phyloP scores from a whole-genome alignment of 2,888 invertebrate genomes.

The Drosophila kuntzei region DNA sequence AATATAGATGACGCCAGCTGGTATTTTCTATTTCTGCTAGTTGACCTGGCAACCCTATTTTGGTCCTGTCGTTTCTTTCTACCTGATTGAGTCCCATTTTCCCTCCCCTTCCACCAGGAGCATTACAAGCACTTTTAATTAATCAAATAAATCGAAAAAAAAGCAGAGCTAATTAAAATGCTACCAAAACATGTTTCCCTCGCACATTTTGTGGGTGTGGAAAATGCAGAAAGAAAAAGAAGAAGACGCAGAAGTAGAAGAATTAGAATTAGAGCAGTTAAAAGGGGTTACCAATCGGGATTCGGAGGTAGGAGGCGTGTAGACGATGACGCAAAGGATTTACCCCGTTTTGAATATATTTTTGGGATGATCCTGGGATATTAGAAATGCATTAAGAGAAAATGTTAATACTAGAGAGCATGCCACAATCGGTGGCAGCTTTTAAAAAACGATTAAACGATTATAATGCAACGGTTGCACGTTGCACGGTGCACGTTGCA shows the following conservation, averaged over 20 bases:
- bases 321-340: slow-evolving; percentile 81
- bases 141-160: slow-evolving; percentile 57
- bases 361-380: slow-evolving; percentile 22
- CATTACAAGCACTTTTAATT: slow-evolving; percentile 76
- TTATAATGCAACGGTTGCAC: slow-evolving; percentile 5
- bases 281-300: slow-evolving; percentile 15
- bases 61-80: slow-evolving; percentile 17
- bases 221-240: slow-evolving; percentile 21
- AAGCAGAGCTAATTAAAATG: slow-evolving; percentile 73
- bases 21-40: not conserved
- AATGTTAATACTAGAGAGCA: slow-evolving; percentile 7
- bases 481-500: slow-evolving; percentile 1
- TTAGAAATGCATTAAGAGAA: slow-evolving; percentile 76
- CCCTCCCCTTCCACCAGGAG: slow-evolving; percentile 14
- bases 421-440: slow-evolving; percentile 50
- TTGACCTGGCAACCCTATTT: slow-evolving; percentile 37
- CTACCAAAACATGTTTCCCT: slow-evolving; percentile 67
- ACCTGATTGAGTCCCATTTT: slow-evolving; percentile 14
- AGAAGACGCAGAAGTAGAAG: slow-evolving; percentile 2
- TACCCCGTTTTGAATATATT: slow-evolving; percentile 21
- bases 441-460: slow-evolving; percentile 73
- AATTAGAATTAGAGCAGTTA: slow-evolving; percentile 40
- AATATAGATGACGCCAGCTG: slow-evolving; percentile 55
- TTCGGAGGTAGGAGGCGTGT: slow-evolving; percentile 62
- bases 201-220: slow-evolving; percentile 36